Conservation (phyloP, 2,797 vertebrate species). For the Lithobates sylvaticus region DNA sequence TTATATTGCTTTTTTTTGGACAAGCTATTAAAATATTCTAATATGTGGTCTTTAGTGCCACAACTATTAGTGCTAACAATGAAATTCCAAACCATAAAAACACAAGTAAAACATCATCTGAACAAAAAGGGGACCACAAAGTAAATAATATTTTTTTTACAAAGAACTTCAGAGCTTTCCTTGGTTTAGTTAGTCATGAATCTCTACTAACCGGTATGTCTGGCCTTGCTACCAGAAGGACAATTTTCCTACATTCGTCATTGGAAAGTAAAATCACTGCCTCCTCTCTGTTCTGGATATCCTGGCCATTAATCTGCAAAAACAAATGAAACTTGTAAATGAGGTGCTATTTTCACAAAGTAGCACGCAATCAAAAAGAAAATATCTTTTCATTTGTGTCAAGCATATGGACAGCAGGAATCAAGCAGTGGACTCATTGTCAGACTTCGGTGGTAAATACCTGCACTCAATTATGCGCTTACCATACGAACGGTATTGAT, state of each 20-base stretch:
- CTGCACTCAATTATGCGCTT: conserved; percentile 80
- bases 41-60: background rate
- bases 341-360: conserved; percentile 78
- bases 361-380: conserved; percentile 75
- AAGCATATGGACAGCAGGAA: conserved; percentile 76
- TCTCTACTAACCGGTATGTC: conserved; percentile 87
- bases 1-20: background rate
- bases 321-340: conserved; percentile 77
- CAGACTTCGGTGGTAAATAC: conserved; percentile 76
- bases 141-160: background rate
- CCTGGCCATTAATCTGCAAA: conserved; percentile 94
- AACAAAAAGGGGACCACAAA: background rate
- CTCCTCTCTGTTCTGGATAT: conserved; percentile 90
- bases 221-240: conserved; percentile 90
- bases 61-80: background rate
- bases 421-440: conserved; percentile 74
- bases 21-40: background rate
- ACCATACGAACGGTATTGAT: conserved; percentile 81
- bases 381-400: conserved; percentile 77
- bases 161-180: background rate
- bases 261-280: conserved; percentile 90
- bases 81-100: background rate
- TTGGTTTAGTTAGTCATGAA: background rate
- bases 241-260: conserved; percentile 87
- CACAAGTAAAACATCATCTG: background rate